Percentiles rank a stretch among this genome's conserved stretches.
phyloP scores from a whole-genome alignment of 2,797 vertebrate genomes.

The Hippopotamyrus pictus region DNA sequence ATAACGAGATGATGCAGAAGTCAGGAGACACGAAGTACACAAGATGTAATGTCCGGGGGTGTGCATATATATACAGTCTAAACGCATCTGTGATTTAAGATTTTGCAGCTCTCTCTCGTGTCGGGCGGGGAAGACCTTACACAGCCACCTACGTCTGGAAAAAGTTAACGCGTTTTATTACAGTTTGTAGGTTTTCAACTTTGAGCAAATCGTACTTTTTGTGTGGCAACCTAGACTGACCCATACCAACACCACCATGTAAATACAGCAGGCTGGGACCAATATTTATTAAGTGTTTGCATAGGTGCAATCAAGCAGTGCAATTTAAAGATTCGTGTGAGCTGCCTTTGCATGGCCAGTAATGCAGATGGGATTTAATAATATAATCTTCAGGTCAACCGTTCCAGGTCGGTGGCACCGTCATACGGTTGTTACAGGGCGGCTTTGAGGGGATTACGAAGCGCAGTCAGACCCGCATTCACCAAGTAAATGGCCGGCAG shows the following conservation, averaged over 20 bases:
- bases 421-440: slow-evolving; percentile 19
- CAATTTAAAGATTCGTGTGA: neutral
- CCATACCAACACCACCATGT: neutral
- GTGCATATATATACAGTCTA: neutral
- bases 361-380: slow-evolving; percentile 42
- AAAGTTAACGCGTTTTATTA: neutral
- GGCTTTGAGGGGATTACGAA: slow-evolving; percentile 42
- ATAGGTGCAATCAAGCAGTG: neutral
- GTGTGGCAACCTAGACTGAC: neutral
- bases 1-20: neutral
- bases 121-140: neutral
- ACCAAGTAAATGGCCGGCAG: neutral
- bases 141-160: neutral
- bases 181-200: neutral
- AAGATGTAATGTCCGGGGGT: neutral
- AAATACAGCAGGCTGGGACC: neutral
- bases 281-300: neutral
- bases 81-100: neutral
- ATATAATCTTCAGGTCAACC: slow-evolving; percentile 42
- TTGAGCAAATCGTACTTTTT: neutral
- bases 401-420: slow-evolving; percentile 36
- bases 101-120: neutral
- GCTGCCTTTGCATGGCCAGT: neutral
- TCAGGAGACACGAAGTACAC: neutral
- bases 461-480: slow-evolving; percentile 19